These are phyloP conservation scores for Elephas maximus DNA, from an alignment of 2,113 vertebrate species.

Conservation along the genomic window DNA sequence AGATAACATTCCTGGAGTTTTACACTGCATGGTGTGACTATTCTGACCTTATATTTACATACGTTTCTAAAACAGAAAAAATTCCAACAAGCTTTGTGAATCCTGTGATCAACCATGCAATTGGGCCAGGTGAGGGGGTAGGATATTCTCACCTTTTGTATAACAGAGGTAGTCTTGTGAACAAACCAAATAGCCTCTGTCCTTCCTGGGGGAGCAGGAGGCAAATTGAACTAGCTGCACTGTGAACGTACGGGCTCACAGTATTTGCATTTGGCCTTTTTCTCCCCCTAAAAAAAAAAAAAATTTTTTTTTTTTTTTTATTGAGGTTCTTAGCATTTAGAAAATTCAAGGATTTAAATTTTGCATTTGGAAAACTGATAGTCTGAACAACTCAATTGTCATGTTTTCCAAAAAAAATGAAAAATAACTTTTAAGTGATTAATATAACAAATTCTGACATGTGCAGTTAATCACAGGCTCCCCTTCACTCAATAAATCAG, in stretches of 20 bases:
- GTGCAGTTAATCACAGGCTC: not conserved
- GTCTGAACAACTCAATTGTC: not conserved
- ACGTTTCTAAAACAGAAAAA: constrained; percentile 26
- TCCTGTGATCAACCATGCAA: not conserved
- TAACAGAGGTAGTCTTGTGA: not conserved
- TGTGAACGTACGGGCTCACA: not conserved
- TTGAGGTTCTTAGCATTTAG: not conserved
- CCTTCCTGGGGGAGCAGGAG: not conserved
- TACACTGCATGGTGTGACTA: not conserved
- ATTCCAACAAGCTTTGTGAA: not conserved
- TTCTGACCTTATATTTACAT: not conserved
- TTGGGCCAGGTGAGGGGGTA: not conserved
- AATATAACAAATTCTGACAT: not conserved
- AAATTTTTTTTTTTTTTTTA: no score
- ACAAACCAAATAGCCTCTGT: not conserved
- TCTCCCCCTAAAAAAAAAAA: not conserved
- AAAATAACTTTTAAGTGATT: constrained; percentile 7
- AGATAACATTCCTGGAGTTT: not conserved
- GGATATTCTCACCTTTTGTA: not conserved
- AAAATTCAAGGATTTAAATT: not conserved
- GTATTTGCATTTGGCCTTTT: not conserved
- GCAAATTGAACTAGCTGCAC: not conserved
- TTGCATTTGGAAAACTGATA: not conserved
- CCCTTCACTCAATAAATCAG: not conserved
- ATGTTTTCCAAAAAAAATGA: not conserved